Percentiles rank a stretch among this genome's conserved stretches.
Conservation (phyloP, 2,797 vertebrate species). For the Synaphobranchus kaupii region DNA sequence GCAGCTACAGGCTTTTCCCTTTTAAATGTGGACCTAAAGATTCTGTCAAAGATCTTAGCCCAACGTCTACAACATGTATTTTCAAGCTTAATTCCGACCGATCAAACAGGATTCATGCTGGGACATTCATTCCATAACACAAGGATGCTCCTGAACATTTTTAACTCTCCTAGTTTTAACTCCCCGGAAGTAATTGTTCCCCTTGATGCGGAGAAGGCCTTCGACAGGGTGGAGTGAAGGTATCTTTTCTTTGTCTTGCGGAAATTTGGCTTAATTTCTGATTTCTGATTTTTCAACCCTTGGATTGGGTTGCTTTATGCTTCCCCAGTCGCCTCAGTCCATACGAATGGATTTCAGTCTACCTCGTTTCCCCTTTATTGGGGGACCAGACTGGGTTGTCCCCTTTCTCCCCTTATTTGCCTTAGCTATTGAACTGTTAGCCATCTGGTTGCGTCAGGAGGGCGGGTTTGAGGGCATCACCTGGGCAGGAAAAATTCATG, state of each 20-base stretch:
- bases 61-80: not conserved
- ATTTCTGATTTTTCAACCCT: not conserved
- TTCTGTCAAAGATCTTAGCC: slow-evolving; percentile 14
- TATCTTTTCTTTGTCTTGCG: not conserved
- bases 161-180: not conserved
- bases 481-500: not conserved
- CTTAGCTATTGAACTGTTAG: not conserved
- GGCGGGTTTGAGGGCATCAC: not conserved
- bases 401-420: not conserved
- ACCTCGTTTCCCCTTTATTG: not conserved
- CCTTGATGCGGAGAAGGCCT: not conserved
- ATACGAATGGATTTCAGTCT: not conserved
- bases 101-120: slow-evolving; percentile 3
- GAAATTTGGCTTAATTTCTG: not conserved
- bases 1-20: slow-evolving; percentile 4
- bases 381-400: not conserved
- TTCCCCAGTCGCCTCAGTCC: too few species aligned
- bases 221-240: slow-evolving; percentile 1
- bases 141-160: not conserved
- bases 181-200: not conserved
- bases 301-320: not conserved
- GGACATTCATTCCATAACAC: not conserved
- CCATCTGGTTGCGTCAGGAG: not conserved
- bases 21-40: not conserved
- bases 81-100: not conserved